These are phyloP conservation scores for Penaeus indicus DNA, from an alignment of 1,140 invertebrate genomes.

Conservation along the genomic window DNA sequence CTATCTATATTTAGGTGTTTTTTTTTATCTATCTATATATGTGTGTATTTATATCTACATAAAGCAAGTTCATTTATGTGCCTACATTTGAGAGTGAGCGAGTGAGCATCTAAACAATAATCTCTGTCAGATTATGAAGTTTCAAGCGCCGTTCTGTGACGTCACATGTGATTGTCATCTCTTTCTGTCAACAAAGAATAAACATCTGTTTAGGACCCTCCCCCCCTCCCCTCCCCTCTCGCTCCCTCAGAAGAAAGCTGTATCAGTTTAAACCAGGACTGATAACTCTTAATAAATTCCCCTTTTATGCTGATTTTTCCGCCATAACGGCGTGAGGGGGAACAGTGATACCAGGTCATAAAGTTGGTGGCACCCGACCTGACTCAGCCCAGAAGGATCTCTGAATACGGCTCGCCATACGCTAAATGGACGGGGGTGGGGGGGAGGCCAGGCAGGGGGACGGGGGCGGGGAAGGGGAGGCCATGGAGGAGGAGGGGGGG, in stretches of 20 bases:
- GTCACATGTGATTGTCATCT: no score
- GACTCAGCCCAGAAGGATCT: slow-evolving; percentile 4
- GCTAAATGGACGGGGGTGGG: no score
- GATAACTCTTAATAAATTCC: slow-evolving; percentile 60
- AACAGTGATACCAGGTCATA: slow-evolving; percentile 52
- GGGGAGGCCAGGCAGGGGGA: neutral
- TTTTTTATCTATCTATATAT: no score
- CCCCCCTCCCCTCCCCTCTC: neutral
- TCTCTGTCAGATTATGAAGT: no score
- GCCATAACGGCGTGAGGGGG: slow-evolving; percentile 52
- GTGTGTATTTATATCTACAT: no score
- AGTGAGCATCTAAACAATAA: no score
- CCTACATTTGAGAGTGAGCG: no score
- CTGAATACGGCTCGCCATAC: no score
- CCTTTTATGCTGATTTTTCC: slow-evolving; percentile 57
- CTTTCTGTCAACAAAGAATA: no score
- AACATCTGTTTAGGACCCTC: neutral
- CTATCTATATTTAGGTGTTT: no score
- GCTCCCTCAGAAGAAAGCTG: slow-evolving; percentile 37
- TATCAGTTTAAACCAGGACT: slow-evolving; percentile 61
- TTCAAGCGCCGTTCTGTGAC: no score
- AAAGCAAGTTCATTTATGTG: no score
- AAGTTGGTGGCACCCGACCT: neutral
- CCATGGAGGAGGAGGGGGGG: neutral
- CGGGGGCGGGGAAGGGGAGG: neutral